These are phyloP conservation scores for Sphenodon punctatus DNA, from an alignment of 2,797 vertebrate species.

Conservation along the genomic window DNA sequence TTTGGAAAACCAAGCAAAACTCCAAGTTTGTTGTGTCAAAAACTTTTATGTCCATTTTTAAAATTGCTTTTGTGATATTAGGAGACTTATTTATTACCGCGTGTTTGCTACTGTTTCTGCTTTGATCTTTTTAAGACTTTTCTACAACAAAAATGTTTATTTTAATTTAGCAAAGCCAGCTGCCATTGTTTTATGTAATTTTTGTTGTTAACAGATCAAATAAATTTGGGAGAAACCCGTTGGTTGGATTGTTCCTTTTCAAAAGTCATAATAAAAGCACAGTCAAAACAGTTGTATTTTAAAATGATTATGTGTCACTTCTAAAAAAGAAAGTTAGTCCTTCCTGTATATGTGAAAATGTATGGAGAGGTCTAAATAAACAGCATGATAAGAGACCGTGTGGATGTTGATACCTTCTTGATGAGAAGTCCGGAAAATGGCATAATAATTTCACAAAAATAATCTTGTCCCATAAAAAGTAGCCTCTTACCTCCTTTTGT, in stretches of 20 bases:
- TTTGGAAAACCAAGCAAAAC: conserved; percentile 49
- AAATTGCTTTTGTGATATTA: conserved; percentile 81
- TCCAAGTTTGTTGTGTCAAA: conserved; percentile 75
- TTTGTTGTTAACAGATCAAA: conserved; percentile 63
- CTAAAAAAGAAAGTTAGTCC: too few species aligned
- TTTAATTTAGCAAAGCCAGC: conserved; percentile 79
- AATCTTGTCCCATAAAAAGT: too few species aligned
- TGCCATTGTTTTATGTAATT: conserved; percentile 87
- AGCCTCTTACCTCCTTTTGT: too few species aligned
- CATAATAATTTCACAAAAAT: too few species aligned
- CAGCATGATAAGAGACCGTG: too few species aligned
- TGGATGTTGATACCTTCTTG: too few species aligned
- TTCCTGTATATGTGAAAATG: too few species aligned
- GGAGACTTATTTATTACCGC: conserved; percentile 90
- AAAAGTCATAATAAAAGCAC: not conserved
- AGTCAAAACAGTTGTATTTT: not conserved
- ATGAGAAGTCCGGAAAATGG: too few species aligned
- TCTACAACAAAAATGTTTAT: conserved; percentile 75
- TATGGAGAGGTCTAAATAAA: too few species aligned
- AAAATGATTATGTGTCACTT: too few species aligned
- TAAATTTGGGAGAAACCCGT: conserved; percentile 53
- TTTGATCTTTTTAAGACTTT: conserved; percentile 42
- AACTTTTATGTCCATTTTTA: conserved; percentile 80
- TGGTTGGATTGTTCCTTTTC: not conserved
- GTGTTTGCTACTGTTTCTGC: conserved; percentile 82